Evolutionary conservation across 2,797 vertebrate species (phyloP).

Genomic region (Oophaga sylvatica): DNA sequence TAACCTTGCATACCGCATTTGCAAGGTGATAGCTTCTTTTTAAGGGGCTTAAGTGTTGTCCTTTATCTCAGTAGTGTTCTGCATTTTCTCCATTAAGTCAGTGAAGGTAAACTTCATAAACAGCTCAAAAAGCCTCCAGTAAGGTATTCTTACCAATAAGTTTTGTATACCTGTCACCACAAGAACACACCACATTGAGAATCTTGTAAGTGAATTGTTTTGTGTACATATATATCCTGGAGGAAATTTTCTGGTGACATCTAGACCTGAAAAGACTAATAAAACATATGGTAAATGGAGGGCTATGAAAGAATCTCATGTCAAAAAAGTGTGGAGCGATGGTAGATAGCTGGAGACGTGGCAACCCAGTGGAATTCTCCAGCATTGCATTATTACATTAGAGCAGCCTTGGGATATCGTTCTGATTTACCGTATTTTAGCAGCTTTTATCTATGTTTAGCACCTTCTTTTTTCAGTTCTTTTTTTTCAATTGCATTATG

Average conservation of each 20-base stretch:
- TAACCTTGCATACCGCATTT: too few relatives aligned
- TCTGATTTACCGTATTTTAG: slow-evolving; percentile 42
- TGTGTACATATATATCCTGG: background rate
- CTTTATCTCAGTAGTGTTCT: background rate
- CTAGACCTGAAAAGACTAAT: background rate
- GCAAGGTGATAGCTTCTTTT: too few relatives aligned
- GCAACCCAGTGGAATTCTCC: background rate
- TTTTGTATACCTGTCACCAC: too few relatives aligned
- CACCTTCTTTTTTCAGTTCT: slow-evolving; percentile 18
- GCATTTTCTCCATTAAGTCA: background rate
- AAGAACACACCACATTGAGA: background rate
- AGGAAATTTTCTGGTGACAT: background rate
- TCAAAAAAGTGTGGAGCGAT: background rate
- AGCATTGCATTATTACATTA: slow-evolving; percentile 32
- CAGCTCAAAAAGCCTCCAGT: background rate
- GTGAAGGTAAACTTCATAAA: background rate
- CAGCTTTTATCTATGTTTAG: slow-evolving; percentile 44
- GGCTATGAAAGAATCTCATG: background rate
- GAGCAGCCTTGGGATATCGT: slow-evolving; percentile 38
- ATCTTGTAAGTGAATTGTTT: background rate
- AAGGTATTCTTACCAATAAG: background rate
- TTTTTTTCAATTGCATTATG: background rate
- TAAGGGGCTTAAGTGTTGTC: too few relatives aligned
- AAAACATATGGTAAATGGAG: background rate
- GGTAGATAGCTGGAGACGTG: slow-evolving; percentile 21